Conservation (phyloP, 2,888 invertebrate species). For the Dermolepida albohirtum region DNA sequence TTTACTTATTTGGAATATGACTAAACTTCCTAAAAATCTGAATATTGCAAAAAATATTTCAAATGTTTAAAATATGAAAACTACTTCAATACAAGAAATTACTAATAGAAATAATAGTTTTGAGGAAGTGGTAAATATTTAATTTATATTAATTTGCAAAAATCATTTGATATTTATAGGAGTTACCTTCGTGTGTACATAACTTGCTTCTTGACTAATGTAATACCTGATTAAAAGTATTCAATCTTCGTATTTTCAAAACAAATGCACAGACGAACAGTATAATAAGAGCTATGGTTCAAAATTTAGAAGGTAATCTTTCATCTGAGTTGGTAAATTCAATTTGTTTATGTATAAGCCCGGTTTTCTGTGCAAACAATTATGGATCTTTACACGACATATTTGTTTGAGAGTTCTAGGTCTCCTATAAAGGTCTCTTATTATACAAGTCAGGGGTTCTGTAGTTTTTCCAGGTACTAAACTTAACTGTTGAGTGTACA, state of each 20-base stretch:
- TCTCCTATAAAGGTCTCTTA: slow-evolving; percentile 73
- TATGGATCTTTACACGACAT: slow-evolving; percentile 76
- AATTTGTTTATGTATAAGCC: slow-evolving; percentile 75
- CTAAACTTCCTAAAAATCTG: too few relatives aligned
- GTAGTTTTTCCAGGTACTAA: slow-evolving; percentile 74
- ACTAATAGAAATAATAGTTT: too few relatives aligned
- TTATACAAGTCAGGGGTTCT: slow-evolving; percentile 72
- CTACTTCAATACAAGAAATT: too few relatives aligned
- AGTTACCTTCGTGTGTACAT: too few relatives aligned
- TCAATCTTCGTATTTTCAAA: slow-evolving; percentile 5
- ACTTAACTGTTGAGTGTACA: slow-evolving; percentile 73
- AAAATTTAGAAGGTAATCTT: slow-evolving; percentile 77
- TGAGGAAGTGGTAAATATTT: too few relatives aligned
- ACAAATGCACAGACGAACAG: slow-evolving; percentile 24
- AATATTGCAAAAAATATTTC: too few relatives aligned
- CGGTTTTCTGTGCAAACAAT: slow-evolving; percentile 72
- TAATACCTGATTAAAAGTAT: neutral
- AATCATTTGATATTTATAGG: too few relatives aligned
- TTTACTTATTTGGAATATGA: too few relatives aligned
- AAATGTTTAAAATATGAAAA: too few relatives aligned
- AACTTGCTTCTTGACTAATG: too few relatives aligned
- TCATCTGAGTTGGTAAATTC: slow-evolving; percentile 75
- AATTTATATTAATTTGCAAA: too few relatives aligned
- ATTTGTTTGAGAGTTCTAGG: slow-evolving; percentile 81
- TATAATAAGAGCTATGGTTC: slow-evolving; percentile 63